Evolutionary conservation across 2,797 vertebrate genomes (phyloP), one percentile per base, ranked within the genome.

Genomic region (Taenioides sp.): DNA sequence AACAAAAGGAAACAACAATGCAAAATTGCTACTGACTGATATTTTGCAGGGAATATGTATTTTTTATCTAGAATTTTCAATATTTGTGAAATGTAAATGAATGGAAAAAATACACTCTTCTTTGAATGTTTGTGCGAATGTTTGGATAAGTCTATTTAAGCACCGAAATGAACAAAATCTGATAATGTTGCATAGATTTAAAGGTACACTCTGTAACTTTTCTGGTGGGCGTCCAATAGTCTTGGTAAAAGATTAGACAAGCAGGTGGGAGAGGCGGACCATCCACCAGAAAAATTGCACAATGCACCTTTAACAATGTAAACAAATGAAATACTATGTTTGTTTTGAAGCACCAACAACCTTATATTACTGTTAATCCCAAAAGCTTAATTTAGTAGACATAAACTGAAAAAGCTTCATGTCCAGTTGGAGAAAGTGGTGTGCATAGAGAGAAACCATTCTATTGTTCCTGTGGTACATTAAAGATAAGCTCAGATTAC

Each of bases 401-500:
- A 23, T 55, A n/a, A 64, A 58, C 14, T 12, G 10, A 28, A 66
- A 64, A 63, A 0, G 60, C 9, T 34, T 31, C 6, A 25, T 28
- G 7, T 28, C 25, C 16, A 64, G 67, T 14, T 71, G 49, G 49
- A 79, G 52, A n/a, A n/a, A 54, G 52, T 4, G 10, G n/a, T 12
- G 54, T 2, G n/a, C 54, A 14, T 2, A 23, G 22, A 57, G 22
- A 57, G 54, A n/a, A 12, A 11, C 54, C 10, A 5, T 23, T 12
- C 57, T 1, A 61, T 28, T 62, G 63, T 57, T 64, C 5, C 16
- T 58, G 1, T 70, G 18, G 65, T 71, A 25, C 50, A 49, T 58
- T 75, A 55, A 31, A 49, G 27, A 59, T 71, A 2, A 22, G 16
- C 49, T 67, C 60, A 50, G 27, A 69, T 31, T 64, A 58, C 72